Evolutionary conservation across 2,113 vertebrate species (phyloP), one percentile per base, ranked within the genome.

Genomic region (Camelus dromedarius): DNA sequence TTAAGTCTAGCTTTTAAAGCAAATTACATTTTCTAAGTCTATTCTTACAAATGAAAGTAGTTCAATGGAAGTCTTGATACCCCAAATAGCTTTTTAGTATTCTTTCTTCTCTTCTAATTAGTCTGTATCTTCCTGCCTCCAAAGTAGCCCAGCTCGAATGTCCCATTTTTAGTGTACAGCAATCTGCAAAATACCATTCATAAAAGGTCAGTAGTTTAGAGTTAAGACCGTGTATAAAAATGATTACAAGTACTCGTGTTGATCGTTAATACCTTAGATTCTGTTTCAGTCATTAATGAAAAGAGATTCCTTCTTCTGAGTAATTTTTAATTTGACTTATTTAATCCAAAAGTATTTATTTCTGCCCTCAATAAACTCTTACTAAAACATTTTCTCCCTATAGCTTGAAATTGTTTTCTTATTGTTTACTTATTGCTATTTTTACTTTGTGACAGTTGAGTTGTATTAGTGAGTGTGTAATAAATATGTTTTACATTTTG

Each of bases 31-130:
- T 81, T 96, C n/a, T 94, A 80, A 89, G 22, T 91, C 48, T 89
- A n/a, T 86, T 81, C 72, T 91, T 93, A 96, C 56, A 96, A 91
- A 80, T 93, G 64, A 92, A 97, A 96, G 70, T 96, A 94, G 81
- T 95, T 96, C 95, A 93, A 1, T 69, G 35, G 70, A 84, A 86
- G 58, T 81, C 62, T 96, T 20, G 11, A 84, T 96, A 90, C 56
- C 58, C 75, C 30, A 96, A 91, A 92, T 89, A 97, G 67, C 62
- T 91, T 95, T 93, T 84, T 72, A 93, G 38, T 73, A 86, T 95
- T 93, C 52, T 89, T 96, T 89, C 14, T 93, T 35, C 38, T 91
- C 26, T 87, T 97, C 52, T 97, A 95, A 92, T 92, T 96, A 92
- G 82, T 93, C 66, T 95, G 18, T 52, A 28, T 89, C 38, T 87